Percentiles rank a stretch among this genome's conserved stretches.
Evolutionary conservation across 2,797 vertebrate genomes (phyloP).

Genomic region (Tapirus indicus): DNA sequence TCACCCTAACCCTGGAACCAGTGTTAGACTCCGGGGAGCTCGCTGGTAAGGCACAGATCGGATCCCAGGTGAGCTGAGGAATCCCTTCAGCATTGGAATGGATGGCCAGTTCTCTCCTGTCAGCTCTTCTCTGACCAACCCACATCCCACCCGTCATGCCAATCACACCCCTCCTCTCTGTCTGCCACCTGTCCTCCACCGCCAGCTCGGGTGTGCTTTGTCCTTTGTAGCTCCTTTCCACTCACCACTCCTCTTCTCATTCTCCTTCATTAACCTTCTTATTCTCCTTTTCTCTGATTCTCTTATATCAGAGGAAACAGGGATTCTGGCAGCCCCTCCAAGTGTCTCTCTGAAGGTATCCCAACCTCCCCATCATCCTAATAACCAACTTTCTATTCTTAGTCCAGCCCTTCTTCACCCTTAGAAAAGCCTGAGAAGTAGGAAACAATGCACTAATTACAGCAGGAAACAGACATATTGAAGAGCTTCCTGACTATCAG

Average conservation of each 20-base stretch:
- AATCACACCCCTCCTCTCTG: background rate
- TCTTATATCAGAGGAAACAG: background rate
- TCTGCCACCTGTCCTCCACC: background rate
- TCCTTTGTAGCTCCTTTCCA: background rate
- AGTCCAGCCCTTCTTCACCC: background rate
- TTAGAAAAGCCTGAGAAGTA: background rate
- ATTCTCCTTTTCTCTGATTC: background rate
- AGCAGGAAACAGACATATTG: background rate
- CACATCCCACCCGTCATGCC: rapidly evolving
- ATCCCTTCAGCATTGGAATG: background rate
- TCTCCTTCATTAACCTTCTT: background rate
- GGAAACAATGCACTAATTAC: background rate
- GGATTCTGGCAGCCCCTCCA: background rate
- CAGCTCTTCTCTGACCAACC: background rate
- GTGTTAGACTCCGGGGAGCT: background rate
- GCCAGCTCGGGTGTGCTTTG: background rate
- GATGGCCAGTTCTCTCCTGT: background rate
- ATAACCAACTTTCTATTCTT: conserved; percentile 10
- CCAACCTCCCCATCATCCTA: background rate
- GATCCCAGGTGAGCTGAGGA: background rate
- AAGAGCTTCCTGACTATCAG: background rate
- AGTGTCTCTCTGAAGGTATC: background rate
- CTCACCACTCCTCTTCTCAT: background rate
- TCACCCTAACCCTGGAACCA: background rate
- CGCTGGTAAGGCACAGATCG: background rate